Percentiles rank a stretch among this genome's conserved stretches.
phyloP scores from a whole-genome alignment of 2,888 invertebrate genomes.

The Andrena minutula region DNA sequence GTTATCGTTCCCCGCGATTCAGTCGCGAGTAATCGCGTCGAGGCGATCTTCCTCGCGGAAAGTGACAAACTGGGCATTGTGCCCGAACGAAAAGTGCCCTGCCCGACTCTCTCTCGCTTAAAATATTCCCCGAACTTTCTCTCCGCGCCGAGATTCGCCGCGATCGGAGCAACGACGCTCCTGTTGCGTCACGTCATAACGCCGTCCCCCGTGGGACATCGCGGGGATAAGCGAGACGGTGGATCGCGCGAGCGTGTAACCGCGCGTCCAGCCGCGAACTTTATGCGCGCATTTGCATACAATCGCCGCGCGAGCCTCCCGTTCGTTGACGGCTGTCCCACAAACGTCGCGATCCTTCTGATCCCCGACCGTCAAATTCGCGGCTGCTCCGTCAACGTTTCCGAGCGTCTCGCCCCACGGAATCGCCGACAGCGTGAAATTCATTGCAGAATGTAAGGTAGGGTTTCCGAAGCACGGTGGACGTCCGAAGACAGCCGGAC shows the following conservation, averaged over 20 bases:
- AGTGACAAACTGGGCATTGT: constrained; percentile 17
- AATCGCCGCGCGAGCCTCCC: constrained; percentile 50
- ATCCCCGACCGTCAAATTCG: constrained; percentile 43
- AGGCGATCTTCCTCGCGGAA: constrained; percentile 14
- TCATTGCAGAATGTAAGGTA: too few species aligned
- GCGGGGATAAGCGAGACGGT: constrained; percentile 5
- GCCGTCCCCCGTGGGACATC: constrained; percentile 34
- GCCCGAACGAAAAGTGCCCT: background rate
- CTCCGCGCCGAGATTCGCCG: constrained; percentile 10
- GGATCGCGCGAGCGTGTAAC: constrained; percentile 40
- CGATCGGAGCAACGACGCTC: background rate
- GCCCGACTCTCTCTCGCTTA: background rate
- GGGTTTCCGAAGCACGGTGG: too few species aligned
- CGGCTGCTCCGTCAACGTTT: background rate
- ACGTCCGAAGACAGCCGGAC: too few species aligned
- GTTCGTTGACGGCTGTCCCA: constrained; percentile 20
- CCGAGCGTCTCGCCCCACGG: background rate
- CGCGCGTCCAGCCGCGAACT: constrained; percentile 39
- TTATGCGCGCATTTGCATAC: constrained; percentile 61
- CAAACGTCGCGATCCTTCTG: constrained; percentile 42
- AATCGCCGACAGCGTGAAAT: too few species aligned
- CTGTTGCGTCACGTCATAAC: constrained; percentile 34
- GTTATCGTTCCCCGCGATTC: constrained; percentile 14
- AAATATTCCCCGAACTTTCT: constrained; percentile 28
- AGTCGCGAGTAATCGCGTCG: constrained; percentile 6